Evolutionary conservation across 2,797 vertebrate genomes (phyloP), one percentile per base, ranked within the genome.

Genomic region (Phoeniculus purpureus): DNA sequence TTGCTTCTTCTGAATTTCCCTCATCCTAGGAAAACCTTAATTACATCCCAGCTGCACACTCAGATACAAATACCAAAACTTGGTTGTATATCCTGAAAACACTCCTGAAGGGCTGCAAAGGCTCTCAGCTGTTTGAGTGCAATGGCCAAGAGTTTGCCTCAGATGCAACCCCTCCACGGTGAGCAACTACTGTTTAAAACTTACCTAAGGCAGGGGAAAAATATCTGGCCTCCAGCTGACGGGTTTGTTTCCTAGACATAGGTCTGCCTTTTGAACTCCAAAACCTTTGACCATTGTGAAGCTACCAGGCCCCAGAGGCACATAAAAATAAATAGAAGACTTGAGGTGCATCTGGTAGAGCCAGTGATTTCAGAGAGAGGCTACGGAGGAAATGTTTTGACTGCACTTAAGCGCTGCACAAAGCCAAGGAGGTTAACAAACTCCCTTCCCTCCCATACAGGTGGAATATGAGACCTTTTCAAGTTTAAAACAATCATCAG

Each of bases 231-330:
- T 75, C 73, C 78, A 78, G 70, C 50, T 75, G 58, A 83, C 22
- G 47, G 29, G 7, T 21, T 66, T 76, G 66, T 72, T 87, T 90
- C 60, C 50, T 75, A 54, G 62, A 62, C 66, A 45, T 12, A 59
- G 70, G 40, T 74, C 70, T 70, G 59, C 45, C 45, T 82, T 92
- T 75, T 93, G 76, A 93, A 89, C 73, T 94, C 26, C 0, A 1
- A 90, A 90, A 86, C 73, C 60, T 92, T 75, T 87, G 40, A 79
- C 65, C 22, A 19, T 23, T 50, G 17, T 60, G 60, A 92, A 93
- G 82, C 45, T 65, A 87, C 32, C 65, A 80, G 66, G 19, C 18
- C 54, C 66, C 70, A 60, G 37, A 22, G 45, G 50, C 31, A 81
- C 22, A 25, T 2, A 58, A 59, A 83, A 84, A 84, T 59, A 94